Conservation (phyloP, 1,140 invertebrate species). For the Neelides sp. region DNA sequence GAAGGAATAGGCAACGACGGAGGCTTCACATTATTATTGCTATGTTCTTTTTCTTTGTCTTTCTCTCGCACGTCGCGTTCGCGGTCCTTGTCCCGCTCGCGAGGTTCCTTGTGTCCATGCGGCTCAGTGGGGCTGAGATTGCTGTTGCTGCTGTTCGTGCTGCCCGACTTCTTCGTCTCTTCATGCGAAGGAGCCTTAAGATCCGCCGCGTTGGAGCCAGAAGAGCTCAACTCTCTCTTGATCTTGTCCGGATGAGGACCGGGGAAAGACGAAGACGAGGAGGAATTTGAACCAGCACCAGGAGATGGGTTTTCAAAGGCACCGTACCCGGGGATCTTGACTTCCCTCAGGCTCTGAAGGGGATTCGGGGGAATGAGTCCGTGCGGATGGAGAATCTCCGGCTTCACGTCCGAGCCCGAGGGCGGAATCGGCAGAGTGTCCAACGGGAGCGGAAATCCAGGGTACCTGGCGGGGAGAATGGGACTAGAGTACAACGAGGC, state of each 20-base stretch:
- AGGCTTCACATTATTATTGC: constrained; percentile 7
- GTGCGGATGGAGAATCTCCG: constrained; percentile 44
- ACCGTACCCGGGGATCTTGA: constrained; percentile 61
- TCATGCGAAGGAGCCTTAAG: too few relatives aligned
- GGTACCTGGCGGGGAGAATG: constrained; percentile 8
- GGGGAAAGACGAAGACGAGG: constrained; percentile 42
- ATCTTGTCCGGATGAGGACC: constrained; percentile 38
- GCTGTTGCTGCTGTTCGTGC: background rate
- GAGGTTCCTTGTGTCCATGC: constrained; percentile 10
- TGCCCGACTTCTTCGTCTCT: constrained; percentile 9
- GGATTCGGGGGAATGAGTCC: too few relatives aligned
- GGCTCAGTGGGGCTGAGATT: background rate
- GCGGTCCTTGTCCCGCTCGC: constrained; percentile 13
- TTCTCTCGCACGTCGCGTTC: constrained; percentile 10
- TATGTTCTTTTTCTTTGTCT: constrained; percentile 2
- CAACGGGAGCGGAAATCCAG: constrained; percentile 21
- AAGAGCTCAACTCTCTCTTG: constrained; percentile 14
- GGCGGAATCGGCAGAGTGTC: too few relatives aligned
- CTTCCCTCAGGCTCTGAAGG: constrained; percentile 61
- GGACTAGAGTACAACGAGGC: constrained; percentile 23
- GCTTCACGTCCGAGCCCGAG: constrained; percentile 58
- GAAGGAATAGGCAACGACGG: constrained; percentile 5
- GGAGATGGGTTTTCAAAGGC: constrained; percentile 18
- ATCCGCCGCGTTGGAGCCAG: background rate
- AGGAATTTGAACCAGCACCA: constrained; percentile 32